Evolutionary conservation across 1,140 invertebrate genomes (phyloP), one percentile per base, ranked within the genome.

Genomic region (Drepana arcuata): DNA sequence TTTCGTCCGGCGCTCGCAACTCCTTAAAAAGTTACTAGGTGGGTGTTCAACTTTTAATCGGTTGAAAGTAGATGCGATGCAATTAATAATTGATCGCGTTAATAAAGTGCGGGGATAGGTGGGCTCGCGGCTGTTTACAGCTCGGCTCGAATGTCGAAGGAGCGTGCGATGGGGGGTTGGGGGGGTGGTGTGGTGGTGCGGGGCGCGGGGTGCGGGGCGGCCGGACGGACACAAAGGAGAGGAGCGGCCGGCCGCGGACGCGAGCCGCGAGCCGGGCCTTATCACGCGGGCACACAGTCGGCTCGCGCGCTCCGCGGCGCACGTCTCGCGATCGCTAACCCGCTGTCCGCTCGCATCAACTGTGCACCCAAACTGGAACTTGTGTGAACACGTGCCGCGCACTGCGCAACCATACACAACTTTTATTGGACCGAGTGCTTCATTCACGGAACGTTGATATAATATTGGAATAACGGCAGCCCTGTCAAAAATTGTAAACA

Each of bases 401-500:
- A 60, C 49, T 62, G 66, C 63, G 67, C 56, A 68, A 38, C 48
- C 34, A 41, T 49, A 39, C 42, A 41, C 52, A 48, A 54, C 27
- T 56, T 63, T 61, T 68, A 54, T 64, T 61, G 60, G 53, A 40
- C 29, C 45, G 48, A 53, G 41, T 54, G 37, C 34, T 38, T 34
- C 45, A 57, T 54, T 49, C 46, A 54, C 39, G 34, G 26, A 24
- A 30, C 41, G 48, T 51, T 62, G n/a, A n/a, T 62, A 52, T 51
- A 44, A 54, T 51, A 59, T 46, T 30, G 51, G 50, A 48, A 63
- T 30, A 56, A 75, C 67, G 53, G 54, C 67, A 56, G 63, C 58
- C 14, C 60, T 74, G 60, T 63, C 69, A 65, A 71, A 70, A 56
- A 64, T 66, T 72, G 71, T 81, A 74, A 81, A 78, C 73, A 78